These are phyloP conservation scores for Sarotherodon lohbergeri DNA, from an alignment of 2,113 vertebrate species.

Conservation along the genomic window DNA sequence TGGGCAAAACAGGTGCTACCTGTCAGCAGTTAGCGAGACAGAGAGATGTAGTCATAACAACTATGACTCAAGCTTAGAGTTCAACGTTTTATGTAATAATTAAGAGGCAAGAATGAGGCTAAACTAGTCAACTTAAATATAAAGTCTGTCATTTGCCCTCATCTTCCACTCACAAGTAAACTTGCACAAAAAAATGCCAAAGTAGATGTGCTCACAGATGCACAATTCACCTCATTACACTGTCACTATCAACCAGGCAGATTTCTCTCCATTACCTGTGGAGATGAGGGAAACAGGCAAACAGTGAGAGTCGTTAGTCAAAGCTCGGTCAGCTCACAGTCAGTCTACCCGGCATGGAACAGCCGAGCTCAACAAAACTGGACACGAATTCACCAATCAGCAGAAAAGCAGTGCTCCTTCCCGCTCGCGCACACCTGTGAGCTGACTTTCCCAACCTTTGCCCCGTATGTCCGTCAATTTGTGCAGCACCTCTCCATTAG, in stretches of 20 bases:
- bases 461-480: constrained; percentile 15
- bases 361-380: constrained; percentile 23
- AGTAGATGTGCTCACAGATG: constrained; percentile 5
- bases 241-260: neutral
- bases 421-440: neutral
- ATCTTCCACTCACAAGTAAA: neutral
- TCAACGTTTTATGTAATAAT: neutral
- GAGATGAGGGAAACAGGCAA: neutral
- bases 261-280: neutral
- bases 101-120: neutral
- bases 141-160: neutral
- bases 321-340: neutral
- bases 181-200: neutral
- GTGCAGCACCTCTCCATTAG: constrained; percentile 42
- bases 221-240: neutral
- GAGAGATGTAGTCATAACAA: neutral
- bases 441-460: constrained; percentile 8
- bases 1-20: constrained; percentile 51
- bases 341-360: neutral
- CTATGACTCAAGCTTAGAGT: neutral
- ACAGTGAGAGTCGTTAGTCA: neutral
- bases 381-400: constrained; percentile 43
- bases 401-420: neutral
- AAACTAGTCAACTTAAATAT: neutral
- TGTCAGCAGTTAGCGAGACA: constrained; percentile 23